Conservation (phyloP, 1,140 invertebrate species). For the Teleopsis dalmanni region DNA sequence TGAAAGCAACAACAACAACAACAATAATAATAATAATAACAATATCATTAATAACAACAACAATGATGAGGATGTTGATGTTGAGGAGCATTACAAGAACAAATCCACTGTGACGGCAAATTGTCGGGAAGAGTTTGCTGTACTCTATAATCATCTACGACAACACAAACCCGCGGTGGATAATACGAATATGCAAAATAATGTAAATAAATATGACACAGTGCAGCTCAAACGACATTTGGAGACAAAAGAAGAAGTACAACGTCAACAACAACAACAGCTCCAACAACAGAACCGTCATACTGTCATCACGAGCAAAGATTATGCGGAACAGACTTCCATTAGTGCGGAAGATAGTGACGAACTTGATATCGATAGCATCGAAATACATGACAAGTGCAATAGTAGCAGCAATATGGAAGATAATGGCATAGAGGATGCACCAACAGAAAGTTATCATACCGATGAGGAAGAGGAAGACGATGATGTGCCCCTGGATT, state of each 20-base stretch:
- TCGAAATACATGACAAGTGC: too few relatives aligned
- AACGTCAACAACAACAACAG: too few relatives aligned
- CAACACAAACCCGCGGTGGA: conserved; percentile 18
- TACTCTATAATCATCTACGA: conserved; percentile 40
- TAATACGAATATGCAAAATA: too few relatives aligned
- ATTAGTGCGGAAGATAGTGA: neutral
- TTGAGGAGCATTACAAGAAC: too few relatives aligned
- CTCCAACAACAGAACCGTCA: conserved; percentile 34
- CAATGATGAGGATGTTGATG: too few relatives aligned
- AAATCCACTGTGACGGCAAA: conserved; percentile 9
- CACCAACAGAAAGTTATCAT: conserved; percentile 6
- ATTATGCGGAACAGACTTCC: neutral
- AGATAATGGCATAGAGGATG: conserved; percentile 6
- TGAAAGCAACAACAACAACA: conserved; percentile 2
- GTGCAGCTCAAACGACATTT: too few relatives aligned
- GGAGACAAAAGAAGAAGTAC: too few relatives aligned
- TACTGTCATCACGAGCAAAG: conserved; percentile 28
- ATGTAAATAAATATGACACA: too few relatives aligned
- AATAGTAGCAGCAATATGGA: too few relatives aligned
- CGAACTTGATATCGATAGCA: neutral
- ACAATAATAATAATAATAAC: too few relatives aligned
- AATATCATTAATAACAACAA: too few relatives aligned
- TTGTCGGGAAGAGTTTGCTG: conserved; percentile 33
- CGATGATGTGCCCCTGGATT: conserved; percentile 52
- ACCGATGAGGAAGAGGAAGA: conserved; percentile 20